Evolutionary conservation across 1,140 invertebrate genomes (phyloP).

Genomic region (Eubasilissa regina): DNA sequence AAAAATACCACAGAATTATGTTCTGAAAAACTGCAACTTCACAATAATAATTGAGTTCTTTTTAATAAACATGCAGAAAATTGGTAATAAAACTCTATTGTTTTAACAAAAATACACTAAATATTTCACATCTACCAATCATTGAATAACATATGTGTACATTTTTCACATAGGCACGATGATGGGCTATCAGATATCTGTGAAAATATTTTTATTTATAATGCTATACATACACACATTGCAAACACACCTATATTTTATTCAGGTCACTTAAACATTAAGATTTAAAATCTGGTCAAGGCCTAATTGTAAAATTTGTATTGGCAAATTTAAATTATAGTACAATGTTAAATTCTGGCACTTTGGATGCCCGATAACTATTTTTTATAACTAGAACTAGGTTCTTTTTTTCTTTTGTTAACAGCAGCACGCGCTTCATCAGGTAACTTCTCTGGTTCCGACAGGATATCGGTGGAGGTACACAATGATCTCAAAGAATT

Average conservation of each 20-base stretch:
- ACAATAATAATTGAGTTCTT: no score
- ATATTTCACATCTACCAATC: no score
- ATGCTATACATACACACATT: conserved; percentile 24
- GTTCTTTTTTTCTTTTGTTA: conserved; percentile 52
- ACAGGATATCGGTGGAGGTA: conserved; percentile 93
- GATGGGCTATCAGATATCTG: conserved; percentile 25
- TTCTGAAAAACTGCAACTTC: no score
- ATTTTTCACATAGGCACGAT: conserved; percentile 37
- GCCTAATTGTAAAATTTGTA: conserved; percentile 8
- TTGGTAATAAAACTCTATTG: no score
- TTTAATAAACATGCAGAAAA: no score
- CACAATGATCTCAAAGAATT: conserved; percentile 93
- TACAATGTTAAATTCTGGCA: conserved; percentile 22
- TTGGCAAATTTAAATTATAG: conserved; percentile 19
- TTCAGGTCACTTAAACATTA: conserved; percentile 59
- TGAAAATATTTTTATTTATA: conserved; percentile 23
- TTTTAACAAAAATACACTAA: no score
- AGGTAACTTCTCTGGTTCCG: conserved; percentile 88
- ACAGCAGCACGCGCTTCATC: conserved; percentile 85
- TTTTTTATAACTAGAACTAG: conserved; percentile 47
- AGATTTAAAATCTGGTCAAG: conserved; percentile 40
- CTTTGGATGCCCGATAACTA: conserved; percentile 13
- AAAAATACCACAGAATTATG: no score
- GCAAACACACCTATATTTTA: conserved; percentile 39
- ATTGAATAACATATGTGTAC: not conserved